Percentiles rank a stretch among this genome's conserved stretches.
Evolutionary conservation across 1,140 invertebrate genomes (phyloP).

Genomic region (Drosophila eugracilis): DNA sequence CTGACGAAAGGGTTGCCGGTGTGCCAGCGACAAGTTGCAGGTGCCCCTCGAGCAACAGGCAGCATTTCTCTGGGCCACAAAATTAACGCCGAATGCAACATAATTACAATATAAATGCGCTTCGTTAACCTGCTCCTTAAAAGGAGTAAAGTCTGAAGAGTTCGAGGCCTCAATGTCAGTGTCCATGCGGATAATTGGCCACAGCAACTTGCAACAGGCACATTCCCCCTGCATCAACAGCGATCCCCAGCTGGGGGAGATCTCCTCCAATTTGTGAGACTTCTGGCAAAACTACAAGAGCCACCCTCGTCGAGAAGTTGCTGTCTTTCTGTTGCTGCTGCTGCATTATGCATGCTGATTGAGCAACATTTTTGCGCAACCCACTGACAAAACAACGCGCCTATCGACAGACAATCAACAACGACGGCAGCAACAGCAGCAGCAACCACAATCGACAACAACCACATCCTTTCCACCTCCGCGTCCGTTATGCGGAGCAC

Average conservation of each 20-base stretch:
- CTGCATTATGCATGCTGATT: conserved; percentile 82
- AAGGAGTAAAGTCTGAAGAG: conserved; percentile 44
- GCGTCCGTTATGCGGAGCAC: conserved; percentile 81
- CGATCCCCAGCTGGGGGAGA: conserved; percentile 31
- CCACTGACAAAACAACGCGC: conserved; percentile 80
- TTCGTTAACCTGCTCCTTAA: conserved; percentile 68
- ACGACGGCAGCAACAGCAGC: conserved; percentile 34
- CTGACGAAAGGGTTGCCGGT: conserved; percentile 49
- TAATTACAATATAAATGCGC: conserved; percentile 81
- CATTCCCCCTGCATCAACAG: neutral
- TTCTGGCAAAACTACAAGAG: conserved; percentile 51
- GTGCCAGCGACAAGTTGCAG: conserved; percentile 53
- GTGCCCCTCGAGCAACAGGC: conserved; percentile 37
- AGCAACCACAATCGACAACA: conserved; percentile 40
- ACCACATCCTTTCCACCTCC: conserved; percentile 83
- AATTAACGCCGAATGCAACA: conserved; percentile 77
- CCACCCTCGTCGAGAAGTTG: conserved; percentile 62
- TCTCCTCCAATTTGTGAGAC: conserved; percentile 52
- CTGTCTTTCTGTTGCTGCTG: conserved; percentile 32
- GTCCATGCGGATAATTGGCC: conserved; percentile 63
- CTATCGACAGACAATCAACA: conserved; percentile 81
- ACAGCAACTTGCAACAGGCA: conserved; percentile 11
- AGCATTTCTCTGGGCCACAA: conserved; percentile 56
- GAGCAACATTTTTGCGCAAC: conserved; percentile 82
- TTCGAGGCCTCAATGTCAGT: conserved; percentile 63